These are phyloP conservation scores for Anthrax anthrax DNA, from an alignment of 2,888 invertebrate species.

Conservation along the genomic window DNA sequence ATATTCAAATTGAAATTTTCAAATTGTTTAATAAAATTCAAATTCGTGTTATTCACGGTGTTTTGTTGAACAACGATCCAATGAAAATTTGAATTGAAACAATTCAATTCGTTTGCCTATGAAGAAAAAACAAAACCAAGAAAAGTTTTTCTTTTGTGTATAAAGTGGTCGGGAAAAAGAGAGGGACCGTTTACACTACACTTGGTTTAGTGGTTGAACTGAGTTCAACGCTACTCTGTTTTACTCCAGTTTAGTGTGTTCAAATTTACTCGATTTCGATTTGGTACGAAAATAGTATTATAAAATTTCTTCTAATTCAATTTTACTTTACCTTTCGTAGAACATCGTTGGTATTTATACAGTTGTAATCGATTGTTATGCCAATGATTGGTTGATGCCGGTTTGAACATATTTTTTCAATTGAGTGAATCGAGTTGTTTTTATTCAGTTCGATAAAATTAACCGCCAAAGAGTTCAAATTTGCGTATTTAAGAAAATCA, in stretches of 20 bases:
- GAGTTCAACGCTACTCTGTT: too few species aligned
- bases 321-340: slow-evolving; percentile 18
- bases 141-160: not conserved
- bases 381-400: slow-evolving; percentile 17
- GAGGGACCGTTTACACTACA: too few species aligned
- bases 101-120: slow-evolving; percentile 18
- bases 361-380: slow-evolving; percentile 23
- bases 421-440: slow-evolving; percentile 10
- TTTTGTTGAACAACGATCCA: slow-evolving; percentile 21
- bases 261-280: too few species aligned
- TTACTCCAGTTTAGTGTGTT: too few species aligned
- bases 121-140: not conserved
- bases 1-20: slow-evolving; percentile 20
- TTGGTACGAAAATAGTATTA: too few species aligned
- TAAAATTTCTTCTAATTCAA: too few species aligned
- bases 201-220: too few species aligned
- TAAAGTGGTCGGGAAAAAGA: too few species aligned
- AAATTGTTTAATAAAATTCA: slow-evolving; percentile 15
- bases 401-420: slow-evolving; percentile 16
- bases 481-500: slow-evolving; percentile 12
- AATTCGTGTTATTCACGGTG: slow-evolving; percentile 9
- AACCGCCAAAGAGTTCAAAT: slow-evolving; percentile 16
- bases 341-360: slow-evolving; percentile 15
- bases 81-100: slow-evolving; percentile 18
- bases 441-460: slow-evolving; percentile 6